phyloP scores from a whole-genome alignment of 2,888 invertebrate species.

The Ariolimax columbianus region DNA sequence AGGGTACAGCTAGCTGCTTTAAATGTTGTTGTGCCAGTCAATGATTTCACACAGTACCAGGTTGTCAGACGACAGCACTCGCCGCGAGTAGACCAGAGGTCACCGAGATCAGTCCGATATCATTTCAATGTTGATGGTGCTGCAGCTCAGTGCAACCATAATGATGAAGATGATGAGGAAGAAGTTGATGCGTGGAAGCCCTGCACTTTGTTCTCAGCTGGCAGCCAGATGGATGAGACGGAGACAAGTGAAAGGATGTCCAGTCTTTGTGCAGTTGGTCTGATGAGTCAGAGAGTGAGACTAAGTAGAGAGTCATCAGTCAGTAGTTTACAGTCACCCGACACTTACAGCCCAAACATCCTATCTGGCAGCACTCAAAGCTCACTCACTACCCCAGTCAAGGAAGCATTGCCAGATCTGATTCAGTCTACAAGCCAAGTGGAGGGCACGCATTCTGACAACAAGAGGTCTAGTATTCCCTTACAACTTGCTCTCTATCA shows the following conservation, averaged over 20 bases:
- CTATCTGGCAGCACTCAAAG: slow-evolving; percentile 18
- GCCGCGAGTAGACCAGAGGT: slow-evolving; percentile 31
- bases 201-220: slow-evolving; percentile 4
- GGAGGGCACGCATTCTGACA: not conserved
- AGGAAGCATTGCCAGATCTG: slow-evolving; percentile 44
- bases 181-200: slow-evolving; percentile 2
- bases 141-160: not conserved
- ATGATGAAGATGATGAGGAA: not conserved
- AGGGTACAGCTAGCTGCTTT: not conserved
- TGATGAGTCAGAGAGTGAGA: slow-evolving; percentile 47
- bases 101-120: not conserved
- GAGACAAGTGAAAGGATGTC: slow-evolving; percentile 44
- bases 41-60: slow-evolving; percentile 6
- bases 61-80: slow-evolving; percentile 44
- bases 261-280: slow-evolving; percentile 48
- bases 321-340: slow-evolving; percentile 46
- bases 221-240: slow-evolving; percentile 17
- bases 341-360: not conserved
- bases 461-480: slow-evolving; percentile 6
- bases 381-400: slow-evolving; percentile 35
- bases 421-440: slow-evolving; percentile 41
- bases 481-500: slow-evolving; percentile 54
- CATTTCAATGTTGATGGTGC: not conserved
- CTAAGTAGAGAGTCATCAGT: slow-evolving; percentile 47
- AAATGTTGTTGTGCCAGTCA: not conserved